Base-by-base conservation (phyloP, 2,888 invertebrate genomes). In the Melikaiella ostensackeni region DNA sequence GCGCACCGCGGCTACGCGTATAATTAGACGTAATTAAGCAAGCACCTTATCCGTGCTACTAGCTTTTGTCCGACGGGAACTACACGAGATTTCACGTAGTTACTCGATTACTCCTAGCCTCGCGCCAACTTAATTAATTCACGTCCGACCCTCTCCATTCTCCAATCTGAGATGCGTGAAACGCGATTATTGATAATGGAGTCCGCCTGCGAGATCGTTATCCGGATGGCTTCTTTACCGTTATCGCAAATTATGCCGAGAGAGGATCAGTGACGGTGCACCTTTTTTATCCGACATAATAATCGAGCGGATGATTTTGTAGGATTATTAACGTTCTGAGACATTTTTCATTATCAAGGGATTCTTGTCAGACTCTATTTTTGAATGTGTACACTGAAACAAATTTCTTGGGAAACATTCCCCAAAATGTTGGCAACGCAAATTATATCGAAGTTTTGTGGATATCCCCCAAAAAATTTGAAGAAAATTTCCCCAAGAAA, bases 21-120 rank as follows among this genome's bases (percentile, higher is more conserved):
- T 89, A 89, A 90, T 90, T 90, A 89, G 86, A 86, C 84, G 85
- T 89, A 89, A 90, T 89, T 89, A 89, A 88, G 87, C 86, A 86
- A 84, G 81, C 85, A 84, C 86, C 88, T 89, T 88, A 87, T 88
- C 88, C 82, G 79, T 74, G 62, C 74, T 64, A 74, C 74, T 64
- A 74, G 61, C 77, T 63, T 62, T 74, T 73, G 76, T 77, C 75
- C 77, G 64, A 75, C 75, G 74, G 63, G 61, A 75, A 61, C 61
- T 76, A 77, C 76, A 66, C 76, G 76, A 73, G 78, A 73, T 78
- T 75, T 75, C 77, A 33, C 78, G 62, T 77, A 66, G 35, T 64
- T 50, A 74, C 74, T 75, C 75, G 75, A 70, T 70, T 70, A 66
- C 42, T 27, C 30, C 50, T 70, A 64, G 70, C 19, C 38, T 75